Percentiles rank a stretch among this genome's conserved stretches.
Conservation (phyloP, 2,797 vertebrate genomes). For the Falco concolor region DNA sequence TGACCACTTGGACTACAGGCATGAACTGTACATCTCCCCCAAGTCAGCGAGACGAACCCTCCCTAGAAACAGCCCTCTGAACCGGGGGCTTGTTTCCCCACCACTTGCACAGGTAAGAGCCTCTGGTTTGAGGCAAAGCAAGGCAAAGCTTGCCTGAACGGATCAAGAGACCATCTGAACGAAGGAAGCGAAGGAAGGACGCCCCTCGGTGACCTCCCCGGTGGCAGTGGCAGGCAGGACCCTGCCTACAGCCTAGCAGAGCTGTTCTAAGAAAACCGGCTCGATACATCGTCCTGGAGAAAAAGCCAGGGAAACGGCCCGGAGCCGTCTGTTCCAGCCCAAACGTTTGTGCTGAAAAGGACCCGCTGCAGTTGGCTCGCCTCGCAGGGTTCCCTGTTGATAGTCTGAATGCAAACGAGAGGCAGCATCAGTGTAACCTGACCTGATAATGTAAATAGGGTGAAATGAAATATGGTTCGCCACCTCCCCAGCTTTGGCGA, state of each 20-base stretch:
- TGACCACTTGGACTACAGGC: fast-evolving
- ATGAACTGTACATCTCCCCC: fast-evolving
- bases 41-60: background rate
- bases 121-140: background rate
- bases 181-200: background rate
- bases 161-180: background rate
- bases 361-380: background rate
- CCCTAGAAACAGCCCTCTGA: background rate
- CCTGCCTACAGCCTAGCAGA: background rate
- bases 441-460: conserved; percentile 72
- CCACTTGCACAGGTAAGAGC: fast-evolving
- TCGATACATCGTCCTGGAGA: fast-evolving
- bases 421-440: conserved; percentile 65
- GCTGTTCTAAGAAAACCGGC: background rate
- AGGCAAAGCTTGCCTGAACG: fast-evolving
- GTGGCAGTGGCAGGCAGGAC: background rate
- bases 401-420: conserved; percentile 63
- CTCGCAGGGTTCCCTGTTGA: conserved; percentile 36
- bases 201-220: background rate
- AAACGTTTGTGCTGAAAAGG: background rate
- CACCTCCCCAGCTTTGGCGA: conserved; percentile 76
- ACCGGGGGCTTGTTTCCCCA: background rate
- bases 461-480: conserved; percentile 69
- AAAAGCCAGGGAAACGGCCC: background rate
- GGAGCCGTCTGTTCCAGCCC: background rate